phyloP scores from a whole-genome alignment of 1,140 invertebrate species.

The Drosophila nikananu region DNA sequence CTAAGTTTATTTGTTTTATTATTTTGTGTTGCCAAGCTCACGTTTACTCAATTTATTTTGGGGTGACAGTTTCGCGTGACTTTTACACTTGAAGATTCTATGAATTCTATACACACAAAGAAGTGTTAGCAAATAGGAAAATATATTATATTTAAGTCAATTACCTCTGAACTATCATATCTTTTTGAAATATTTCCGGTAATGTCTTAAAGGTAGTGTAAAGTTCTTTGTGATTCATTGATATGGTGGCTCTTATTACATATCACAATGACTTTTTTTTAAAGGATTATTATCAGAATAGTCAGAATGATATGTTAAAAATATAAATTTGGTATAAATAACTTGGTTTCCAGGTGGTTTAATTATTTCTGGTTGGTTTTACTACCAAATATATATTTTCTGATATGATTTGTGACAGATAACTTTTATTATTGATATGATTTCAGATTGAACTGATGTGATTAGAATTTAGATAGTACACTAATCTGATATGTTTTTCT shows the following conservation, averaged over 20 bases:
- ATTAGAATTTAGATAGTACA: neutral
- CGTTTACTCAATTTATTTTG: conserved; percentile 46
- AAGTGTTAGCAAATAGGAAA: neutral
- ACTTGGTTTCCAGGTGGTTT: neutral
- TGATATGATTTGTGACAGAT: neutral
- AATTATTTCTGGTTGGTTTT: no score
- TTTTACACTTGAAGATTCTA: conserved; percentile 18
- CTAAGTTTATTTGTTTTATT: conserved; percentile 7
- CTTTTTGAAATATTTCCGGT: neutral
- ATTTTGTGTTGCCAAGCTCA: conserved; percentile 45
- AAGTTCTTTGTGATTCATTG: neutral
- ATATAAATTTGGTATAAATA: neutral
- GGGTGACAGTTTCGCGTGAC: conserved; percentile 53
- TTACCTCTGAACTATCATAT: neutral
- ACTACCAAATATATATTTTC: no score
- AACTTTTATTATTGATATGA: neutral
- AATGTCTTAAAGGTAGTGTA: neutral
- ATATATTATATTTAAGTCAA: neutral
- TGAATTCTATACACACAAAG: conserved; percentile 1
- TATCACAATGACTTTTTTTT: neutral
- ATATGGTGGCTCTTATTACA: neutral
- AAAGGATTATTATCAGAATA: neutral
- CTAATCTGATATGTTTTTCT: neutral
- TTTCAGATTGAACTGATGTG: neutral
- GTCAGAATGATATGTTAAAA: neutral